Evolutionary conservation across 1,140 invertebrate species (phyloP).

Genomic region (Panagrolaimus sp.): DNA sequence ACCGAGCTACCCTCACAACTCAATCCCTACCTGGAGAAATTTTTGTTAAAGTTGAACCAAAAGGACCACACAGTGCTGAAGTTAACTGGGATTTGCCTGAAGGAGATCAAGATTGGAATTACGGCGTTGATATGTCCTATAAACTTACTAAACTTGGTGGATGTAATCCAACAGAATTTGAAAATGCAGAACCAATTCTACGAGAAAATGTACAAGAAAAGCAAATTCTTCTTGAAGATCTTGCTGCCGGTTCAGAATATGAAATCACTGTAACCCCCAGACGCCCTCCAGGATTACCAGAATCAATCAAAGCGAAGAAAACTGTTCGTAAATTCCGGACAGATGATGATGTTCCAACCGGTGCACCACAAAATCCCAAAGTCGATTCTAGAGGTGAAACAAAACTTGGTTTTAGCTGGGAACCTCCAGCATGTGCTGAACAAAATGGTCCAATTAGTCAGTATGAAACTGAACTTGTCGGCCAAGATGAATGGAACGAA

Average conservation of each 20-base stretch:
- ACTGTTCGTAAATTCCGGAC: constrained; percentile 54
- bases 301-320: constrained; percentile 48
- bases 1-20: constrained; percentile 45
- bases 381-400: constrained; percentile 48
- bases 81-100: constrained; percentile 54
- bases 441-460: constrained; percentile 56
- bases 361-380: constrained; percentile 51
- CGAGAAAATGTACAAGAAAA: constrained; percentile 56
- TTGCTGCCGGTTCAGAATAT: constrained; percentile 54
- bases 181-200: constrained; percentile 47
- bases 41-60: constrained; percentile 55
- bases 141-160: constrained; percentile 48
- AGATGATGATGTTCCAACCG: constrained; percentile 46
- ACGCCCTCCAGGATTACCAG: constrained; percentile 47
- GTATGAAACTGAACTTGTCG: constrained; percentile 54
- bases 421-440: constrained; percentile 52
- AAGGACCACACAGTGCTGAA: constrained; percentile 46
- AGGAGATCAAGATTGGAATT: constrained; percentile 55
- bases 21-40: constrained; percentile 51
- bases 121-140: constrained; percentile 56
- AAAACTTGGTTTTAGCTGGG: constrained; percentile 54
- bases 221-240: constrained; percentile 46
- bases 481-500: constrained; percentile 57
- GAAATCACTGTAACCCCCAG: constrained; percentile 55
- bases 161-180: constrained; percentile 39